Conservation (phyloP, 2,888 invertebrate genomes). For the Hemaris fuciformis region DNA sequence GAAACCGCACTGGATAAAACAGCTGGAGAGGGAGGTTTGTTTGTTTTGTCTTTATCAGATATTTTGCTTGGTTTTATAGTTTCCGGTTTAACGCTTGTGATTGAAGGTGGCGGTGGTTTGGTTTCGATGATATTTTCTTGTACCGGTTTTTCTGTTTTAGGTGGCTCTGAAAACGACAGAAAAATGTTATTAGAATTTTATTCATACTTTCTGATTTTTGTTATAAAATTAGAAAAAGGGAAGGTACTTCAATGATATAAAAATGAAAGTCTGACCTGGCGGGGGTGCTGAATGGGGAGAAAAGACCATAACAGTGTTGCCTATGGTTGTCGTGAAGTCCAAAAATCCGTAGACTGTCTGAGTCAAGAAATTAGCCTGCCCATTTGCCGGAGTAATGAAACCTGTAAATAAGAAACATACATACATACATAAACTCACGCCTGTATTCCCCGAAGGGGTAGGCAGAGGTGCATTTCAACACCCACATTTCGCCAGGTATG, state of each 20-base stretch:
- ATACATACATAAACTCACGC: too few species aligned
- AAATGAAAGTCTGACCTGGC: conserved; percentile 77
- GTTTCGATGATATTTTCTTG: conserved; percentile 76
- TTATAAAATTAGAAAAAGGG: too few species aligned
- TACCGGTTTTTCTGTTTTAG: conserved; percentile 66
- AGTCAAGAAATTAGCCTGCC: conserved; percentile 81
- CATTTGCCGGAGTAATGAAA: conserved; percentile 28
- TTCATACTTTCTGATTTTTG: too few species aligned
- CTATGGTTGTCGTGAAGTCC: conserved; percentile 96
- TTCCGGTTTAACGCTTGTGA: conserved; percentile 65
- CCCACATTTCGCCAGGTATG: too few species aligned
- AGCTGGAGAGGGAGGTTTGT: conserved; percentile 59
- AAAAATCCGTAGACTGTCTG: conserved; percentile 97
- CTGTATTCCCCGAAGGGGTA: too few species aligned
- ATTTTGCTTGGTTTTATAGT: conserved; percentile 74
- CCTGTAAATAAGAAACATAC: too few species aligned
- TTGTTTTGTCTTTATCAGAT: conserved; percentile 61
- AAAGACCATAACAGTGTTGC: conserved; percentile 96
- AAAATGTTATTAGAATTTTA: background rate
- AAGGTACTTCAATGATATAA: conserved; percentile 13
- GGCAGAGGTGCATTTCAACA: too few species aligned
- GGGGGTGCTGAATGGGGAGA: conserved; percentile 92
- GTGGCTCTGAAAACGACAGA: conserved; percentile 59
- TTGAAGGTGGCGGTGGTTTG: conserved; percentile 67
- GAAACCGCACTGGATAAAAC: conserved; percentile 66